A percentile compares a stretch with the other conserved stretches of the same genome.
phyloP scores from a whole-genome alignment of 2,888 invertebrate species.

The Cybosia mesomella region DNA sequence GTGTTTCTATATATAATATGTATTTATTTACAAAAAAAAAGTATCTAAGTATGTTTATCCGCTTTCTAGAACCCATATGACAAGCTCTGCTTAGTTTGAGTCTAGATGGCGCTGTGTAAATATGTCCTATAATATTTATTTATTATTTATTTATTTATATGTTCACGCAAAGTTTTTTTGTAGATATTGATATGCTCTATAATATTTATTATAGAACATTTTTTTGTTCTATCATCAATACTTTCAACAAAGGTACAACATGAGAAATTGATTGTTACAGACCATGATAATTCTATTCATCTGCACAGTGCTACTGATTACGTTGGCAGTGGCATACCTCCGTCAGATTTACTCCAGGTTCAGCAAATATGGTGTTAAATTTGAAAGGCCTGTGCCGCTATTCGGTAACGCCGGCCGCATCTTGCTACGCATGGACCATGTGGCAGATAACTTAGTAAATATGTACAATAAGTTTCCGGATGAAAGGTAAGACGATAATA shows the following conservation, averaged over 20 bases:
- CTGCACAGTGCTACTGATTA: slow-evolving; percentile 48
- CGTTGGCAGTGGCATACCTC: slow-evolving; percentile 40
- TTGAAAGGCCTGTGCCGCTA: slow-evolving; percentile 45
- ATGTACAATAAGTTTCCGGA: slow-evolving; percentile 55
- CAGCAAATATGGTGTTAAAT: slow-evolving; percentile 53
- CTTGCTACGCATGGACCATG: slow-evolving; percentile 15
- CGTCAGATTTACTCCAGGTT: slow-evolving; percentile 52
- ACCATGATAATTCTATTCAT: slow-evolving; percentile 49
- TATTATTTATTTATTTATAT: too few species aligned
- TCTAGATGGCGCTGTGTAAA: too few species aligned
- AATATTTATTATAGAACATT: too few species aligned
- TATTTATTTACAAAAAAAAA: too few species aligned
- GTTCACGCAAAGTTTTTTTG: too few species aligned
- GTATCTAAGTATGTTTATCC: too few species aligned
- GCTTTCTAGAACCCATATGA: too few species aligned
- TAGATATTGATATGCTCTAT: too few species aligned
- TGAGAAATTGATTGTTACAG: slow-evolving; percentile 21
- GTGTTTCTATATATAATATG: too few species aligned
- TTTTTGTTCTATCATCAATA: too few species aligned
- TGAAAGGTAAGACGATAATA: slow-evolving; percentile 53
- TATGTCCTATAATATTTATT: too few species aligned
- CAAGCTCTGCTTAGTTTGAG: too few species aligned
- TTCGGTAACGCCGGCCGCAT: slow-evolving; percentile 45
- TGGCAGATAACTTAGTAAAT: slow-evolving; percentile 44
- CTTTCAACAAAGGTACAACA: not conserved